Evolutionary conservation across 2,888 invertebrate species (phyloP).

Genomic region (Ernsta delagoae): DNA sequence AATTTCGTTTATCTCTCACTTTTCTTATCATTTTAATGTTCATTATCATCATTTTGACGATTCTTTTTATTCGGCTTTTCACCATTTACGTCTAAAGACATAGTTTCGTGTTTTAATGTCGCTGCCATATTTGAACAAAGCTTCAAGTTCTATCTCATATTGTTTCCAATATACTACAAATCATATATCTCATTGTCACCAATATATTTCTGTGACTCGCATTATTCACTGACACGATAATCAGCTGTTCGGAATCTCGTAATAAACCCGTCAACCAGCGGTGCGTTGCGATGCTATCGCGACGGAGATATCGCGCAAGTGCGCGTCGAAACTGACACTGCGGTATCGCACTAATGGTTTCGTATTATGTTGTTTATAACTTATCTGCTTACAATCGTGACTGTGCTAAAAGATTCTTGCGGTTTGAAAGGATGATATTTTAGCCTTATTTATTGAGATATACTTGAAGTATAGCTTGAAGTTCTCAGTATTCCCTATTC

Average conservation of each 20-base stretch:
- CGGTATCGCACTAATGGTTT: constrained; percentile 3
- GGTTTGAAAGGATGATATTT: neutral
- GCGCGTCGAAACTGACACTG: neutral
- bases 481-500: no score
- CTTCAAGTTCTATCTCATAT: neutral
- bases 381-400: neutral
- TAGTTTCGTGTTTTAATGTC: neutral
- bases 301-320: neutral
- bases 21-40: no score
- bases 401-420: neutral
- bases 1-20: neutral
- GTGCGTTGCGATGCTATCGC: constrained; percentile 4
- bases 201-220: no score
- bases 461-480: no score
- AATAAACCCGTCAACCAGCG: neutral
- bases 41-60: no score
- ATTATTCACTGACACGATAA: neutral
- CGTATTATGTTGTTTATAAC: constrained; percentile 8
- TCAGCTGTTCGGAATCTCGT: neutral
- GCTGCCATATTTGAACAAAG: neutral
- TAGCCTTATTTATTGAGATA: no score
- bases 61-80: no score
- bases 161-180: neutral
- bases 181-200: neutral
- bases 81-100: neutral